These are phyloP conservation scores for Pogona vitticeps DNA, from an alignment of 2,113 vertebrate species.

Conservation along the genomic window DNA sequence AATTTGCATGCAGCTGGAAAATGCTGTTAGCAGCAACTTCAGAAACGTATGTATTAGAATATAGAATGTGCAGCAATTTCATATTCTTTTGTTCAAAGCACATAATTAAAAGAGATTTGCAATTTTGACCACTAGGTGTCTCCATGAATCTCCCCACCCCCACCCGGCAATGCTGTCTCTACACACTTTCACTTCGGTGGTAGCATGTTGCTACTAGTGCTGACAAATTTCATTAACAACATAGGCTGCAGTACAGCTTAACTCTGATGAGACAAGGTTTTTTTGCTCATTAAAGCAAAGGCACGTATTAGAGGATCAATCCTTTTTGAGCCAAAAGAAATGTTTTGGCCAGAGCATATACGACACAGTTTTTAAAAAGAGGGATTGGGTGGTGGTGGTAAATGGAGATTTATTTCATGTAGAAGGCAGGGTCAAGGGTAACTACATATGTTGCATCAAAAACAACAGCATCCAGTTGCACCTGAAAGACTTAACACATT, in stretches of 20 bases:
- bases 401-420: no score
- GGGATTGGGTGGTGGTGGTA: not conserved
- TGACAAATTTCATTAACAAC: not conserved
- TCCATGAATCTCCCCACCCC: conserved; percentile 7
- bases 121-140: conserved; percentile 31
- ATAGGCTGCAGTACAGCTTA: not conserved
- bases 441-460: not conserved
- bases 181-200: not conserved
- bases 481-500: not conserved
- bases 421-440: not conserved
- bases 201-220: not conserved
- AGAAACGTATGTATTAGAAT: no score
- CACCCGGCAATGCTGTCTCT: not conserved
- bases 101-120: not conserved
- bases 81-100: not conserved
- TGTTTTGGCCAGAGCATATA: no score
- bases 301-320: not conserved
- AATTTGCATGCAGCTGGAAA: no score
- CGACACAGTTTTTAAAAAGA: not conserved
- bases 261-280: not conserved
- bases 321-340: not conserved
- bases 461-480: not conserved
- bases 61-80: not conserved
- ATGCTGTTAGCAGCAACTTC: no score
- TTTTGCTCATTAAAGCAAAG: not conserved